Percentiles rank a stretch among this genome's conserved stretches.
Evolutionary conservation across 1,140 invertebrate genomes (phyloP).

Genomic region (Eriocheir sinensis): DNA sequence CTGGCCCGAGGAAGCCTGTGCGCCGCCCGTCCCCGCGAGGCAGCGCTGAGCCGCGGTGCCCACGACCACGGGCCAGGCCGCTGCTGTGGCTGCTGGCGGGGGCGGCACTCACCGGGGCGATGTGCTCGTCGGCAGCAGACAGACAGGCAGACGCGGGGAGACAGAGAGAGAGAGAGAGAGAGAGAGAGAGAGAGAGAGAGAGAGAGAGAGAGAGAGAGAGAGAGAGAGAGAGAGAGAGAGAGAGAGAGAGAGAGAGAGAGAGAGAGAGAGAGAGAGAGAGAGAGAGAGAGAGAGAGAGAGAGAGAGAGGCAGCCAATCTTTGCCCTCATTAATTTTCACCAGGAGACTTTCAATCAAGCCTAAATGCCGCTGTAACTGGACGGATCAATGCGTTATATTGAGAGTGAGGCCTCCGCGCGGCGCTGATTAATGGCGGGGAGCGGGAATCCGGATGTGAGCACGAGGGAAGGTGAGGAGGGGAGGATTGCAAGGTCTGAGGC

Average conservation of each 20-base stretch:
- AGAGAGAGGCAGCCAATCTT: not conserved
- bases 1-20: not conserved
- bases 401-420: not conserved
- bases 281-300: no score
- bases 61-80: no score
- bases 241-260: no score
- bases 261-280: no score
- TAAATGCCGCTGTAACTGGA: not conserved
- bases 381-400: slow-evolving; percentile 16
- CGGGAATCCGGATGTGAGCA: not conserved
- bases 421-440: not conserved
- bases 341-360: slow-evolving; percentile 13
- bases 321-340: slow-evolving; percentile 12
- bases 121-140: not conserved
- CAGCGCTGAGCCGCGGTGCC: not conserved
- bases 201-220: no score
- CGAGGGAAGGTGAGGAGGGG: not conserved
- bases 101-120: not conserved
- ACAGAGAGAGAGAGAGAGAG: no score
- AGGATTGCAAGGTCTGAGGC: slow-evolving; percentile 9
- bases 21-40: not conserved
- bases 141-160: not conserved
- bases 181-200: no score
- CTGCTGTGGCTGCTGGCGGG: not conserved
- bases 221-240: no score